Evolutionary conservation across 35 echinoderm and acorn worm species (phyloP), one percentile per base, ranked within the genome.

Genomic region (Apostichopus japonicus): DNA sequence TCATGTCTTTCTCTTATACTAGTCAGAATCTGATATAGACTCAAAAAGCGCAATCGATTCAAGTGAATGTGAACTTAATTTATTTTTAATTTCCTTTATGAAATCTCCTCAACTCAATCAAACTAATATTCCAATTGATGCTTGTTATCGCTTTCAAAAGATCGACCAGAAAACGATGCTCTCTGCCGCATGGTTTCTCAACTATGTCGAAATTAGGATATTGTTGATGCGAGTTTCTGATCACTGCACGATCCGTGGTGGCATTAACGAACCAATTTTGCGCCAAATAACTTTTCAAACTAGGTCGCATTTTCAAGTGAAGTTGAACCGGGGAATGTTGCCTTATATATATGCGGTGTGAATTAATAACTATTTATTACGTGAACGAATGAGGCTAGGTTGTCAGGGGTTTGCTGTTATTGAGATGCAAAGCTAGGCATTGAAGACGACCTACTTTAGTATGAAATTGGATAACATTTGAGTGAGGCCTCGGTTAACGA

Each of bases 291-390:
- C 63, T 19, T 75, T 75, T n/a, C 57, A 75, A 75, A 75, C 71
- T 75, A 75, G 71, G 71, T 75, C 71, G 71, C 63, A 44, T 75
- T 75, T 24, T 75, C 71, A 23, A 21, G 71, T 75, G n/a, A 75
- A 21, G 15, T 19, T 7, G n/a, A 23, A 14, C 71, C 71, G 6
- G 21, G 6, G 21, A 75, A 75, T 75, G 71, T 75, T 75, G 71
- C 71, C n/a, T 44, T 44, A 44, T 44, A 44, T 33, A 33, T 75
- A 75, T 19, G 71, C 71, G 57, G 7, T 75, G 71, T 75, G 71
- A 75, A 75, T 75, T 75, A 75, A 75, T 75, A 75, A 75, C 15
- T 75, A 75, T 75, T 75, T 75, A 44, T 44, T 44, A 75, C 71
- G 71, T 75, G 17, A n/a, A 75, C 71, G 71, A 75, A 75, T 75